These are phyloP conservation scores for Myrmecophaga tridactyla DNA, from an alignment of 2,113 vertebrate genomes.

Conservation along the genomic window DNA sequence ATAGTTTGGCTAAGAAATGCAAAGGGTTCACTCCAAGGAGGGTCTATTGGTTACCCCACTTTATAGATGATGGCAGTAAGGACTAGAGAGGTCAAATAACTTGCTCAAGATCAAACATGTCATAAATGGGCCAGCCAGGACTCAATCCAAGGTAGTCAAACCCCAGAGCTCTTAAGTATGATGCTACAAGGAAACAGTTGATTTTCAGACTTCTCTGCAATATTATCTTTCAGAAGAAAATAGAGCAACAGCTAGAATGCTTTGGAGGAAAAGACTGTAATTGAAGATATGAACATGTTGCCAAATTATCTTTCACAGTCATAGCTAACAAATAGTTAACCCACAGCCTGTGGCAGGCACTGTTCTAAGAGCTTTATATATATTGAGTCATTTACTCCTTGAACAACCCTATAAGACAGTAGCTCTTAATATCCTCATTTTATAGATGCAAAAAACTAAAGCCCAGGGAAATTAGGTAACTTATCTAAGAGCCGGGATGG, in stretches of 20 bases:
- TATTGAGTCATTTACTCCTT: neutral
- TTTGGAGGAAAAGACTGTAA: neutral
- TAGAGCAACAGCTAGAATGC: neutral
- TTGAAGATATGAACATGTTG: neutral
- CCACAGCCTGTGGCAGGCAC: neutral
- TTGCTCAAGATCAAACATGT: neutral
- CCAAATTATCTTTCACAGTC: neutral
- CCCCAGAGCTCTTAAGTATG: neutral
- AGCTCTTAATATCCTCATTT: neutral
- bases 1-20: neutral
- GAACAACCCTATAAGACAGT: neutral
- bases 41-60: neutral
- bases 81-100: neutral
- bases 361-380: too few species aligned
- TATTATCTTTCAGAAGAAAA: slow-evolving; percentile 4
- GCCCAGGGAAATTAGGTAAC: neutral
- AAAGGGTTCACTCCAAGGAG: neutral
- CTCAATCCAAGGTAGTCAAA: neutral
- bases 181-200: neutral
- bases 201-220: neutral
- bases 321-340: neutral
- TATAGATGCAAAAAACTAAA: neutral
- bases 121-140: neutral
- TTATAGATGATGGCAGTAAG: neutral
- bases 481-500: neutral